phyloP scores from a whole-genome alignment of 2,797 vertebrate species.

The Onychomys torridus region DNA sequence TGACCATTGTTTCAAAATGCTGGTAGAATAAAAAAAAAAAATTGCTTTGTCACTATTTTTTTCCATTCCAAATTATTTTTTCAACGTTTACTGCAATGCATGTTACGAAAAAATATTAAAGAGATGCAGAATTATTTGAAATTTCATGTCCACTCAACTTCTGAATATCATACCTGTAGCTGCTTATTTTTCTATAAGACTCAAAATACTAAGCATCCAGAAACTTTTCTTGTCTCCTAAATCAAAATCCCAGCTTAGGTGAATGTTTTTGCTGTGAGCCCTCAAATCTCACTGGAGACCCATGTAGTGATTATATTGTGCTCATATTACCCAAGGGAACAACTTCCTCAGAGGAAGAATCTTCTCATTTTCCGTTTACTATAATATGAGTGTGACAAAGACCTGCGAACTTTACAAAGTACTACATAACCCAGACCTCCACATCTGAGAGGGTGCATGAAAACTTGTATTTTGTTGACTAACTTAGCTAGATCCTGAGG shows the following conservation, averaged over 20 bases:
- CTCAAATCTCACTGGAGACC: neutral
- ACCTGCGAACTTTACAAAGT: slow-evolving; percentile 1
- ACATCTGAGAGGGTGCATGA: neutral
- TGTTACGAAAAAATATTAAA: neutral
- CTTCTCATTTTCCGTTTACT: neutral
- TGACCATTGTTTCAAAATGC: neutral
- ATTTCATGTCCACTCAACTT: neutral
- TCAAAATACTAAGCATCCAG: neutral
- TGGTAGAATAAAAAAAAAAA: neutral
- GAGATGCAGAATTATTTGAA: slow-evolving; percentile 13
- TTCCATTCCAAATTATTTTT: neutral
- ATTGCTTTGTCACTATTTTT: neutral
- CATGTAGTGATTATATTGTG: neutral
- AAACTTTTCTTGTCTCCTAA: neutral
- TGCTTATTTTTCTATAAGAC: neutral
- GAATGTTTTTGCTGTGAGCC: neutral
- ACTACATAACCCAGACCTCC: neutral
- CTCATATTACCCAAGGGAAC: neutral
- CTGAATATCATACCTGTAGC: neutral
- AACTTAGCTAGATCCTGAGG: neutral
- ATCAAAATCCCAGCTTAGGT: neutral
- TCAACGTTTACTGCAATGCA: neutral
- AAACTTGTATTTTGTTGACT: neutral
- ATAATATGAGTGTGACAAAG: neutral
- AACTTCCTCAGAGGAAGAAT: neutral